Conservation (phyloP, 2,888 invertebrate genomes). For the Leucozona laternaria region DNA sequence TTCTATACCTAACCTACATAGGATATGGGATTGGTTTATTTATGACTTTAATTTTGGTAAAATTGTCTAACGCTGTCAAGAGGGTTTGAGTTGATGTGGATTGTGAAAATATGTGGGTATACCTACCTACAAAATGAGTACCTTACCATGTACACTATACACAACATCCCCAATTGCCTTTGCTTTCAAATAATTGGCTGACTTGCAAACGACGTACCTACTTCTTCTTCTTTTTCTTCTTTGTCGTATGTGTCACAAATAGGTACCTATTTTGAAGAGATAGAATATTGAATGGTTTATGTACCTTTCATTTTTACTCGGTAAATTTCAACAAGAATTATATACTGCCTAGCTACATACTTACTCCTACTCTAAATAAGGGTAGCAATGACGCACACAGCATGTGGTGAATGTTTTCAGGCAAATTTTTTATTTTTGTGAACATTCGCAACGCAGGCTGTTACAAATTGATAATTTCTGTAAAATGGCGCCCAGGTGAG, state of each 20-base stretch:
- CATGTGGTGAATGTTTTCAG: background rate
- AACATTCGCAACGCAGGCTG: background rate
- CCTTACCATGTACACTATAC: background rate
- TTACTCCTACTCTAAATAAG: background rate
- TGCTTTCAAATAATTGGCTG: conserved; percentile 26
- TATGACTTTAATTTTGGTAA: conserved; percentile 63
- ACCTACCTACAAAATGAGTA: background rate
- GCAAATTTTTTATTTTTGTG: background rate
- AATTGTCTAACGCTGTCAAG: conserved; percentile 40
- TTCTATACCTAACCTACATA: background rate
- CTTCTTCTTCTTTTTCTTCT: background rate
- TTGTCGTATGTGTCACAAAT: conserved; percentile 6
- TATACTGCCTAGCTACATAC: background rate
- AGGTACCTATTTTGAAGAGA: background rate
- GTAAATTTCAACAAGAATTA: conserved; percentile 9
- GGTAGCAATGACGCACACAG: background rate
- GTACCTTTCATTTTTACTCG: conserved; percentile 3
- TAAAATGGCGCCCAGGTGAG: background rate
- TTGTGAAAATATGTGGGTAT: conserved; percentile 23
- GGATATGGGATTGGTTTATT: conserved; percentile 66
- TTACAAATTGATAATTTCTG: background rate
- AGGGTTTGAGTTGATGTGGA: background rate
- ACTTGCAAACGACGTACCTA: conserved; percentile 7
- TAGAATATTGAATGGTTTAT: conserved; percentile 16
- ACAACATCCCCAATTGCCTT: background rate